Conservation (phyloP, 2,113 vertebrate species). For the Semicossyphus pulcher region DNA sequence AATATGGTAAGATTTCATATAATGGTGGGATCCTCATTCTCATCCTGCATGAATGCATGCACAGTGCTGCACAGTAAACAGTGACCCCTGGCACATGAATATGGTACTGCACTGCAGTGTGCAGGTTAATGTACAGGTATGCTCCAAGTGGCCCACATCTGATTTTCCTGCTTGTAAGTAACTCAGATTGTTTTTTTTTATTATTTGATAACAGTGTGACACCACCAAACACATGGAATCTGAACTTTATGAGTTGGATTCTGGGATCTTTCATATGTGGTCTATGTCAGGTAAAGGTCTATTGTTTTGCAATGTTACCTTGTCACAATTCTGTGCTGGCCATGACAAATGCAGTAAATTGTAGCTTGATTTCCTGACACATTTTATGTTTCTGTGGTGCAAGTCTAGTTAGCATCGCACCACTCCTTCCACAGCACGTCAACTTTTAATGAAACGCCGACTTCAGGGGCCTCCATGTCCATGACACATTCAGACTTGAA, state of each 20-base stretch:
- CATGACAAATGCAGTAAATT: not conserved
- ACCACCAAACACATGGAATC: not conserved
- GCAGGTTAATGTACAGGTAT: not conserved
- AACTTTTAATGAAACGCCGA: no score
- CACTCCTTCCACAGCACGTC: no score
- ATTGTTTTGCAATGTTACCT: not conserved
- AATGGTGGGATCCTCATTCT: not conserved
- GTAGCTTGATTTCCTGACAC: no score
- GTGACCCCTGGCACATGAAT: slow-evolving; percentile 2
- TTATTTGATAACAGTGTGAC: no score
- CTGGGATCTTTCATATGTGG: not conserved
- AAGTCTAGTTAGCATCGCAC: no score
- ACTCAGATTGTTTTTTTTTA: no score
- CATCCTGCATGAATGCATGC: not conserved
- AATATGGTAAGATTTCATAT: not conserved
- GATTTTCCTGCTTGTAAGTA: not conserved
- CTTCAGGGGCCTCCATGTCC: no score
- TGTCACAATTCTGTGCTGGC: not conserved
- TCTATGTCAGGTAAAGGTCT: not conserved
- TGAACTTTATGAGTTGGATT: not conserved
- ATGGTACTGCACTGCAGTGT: not conserved
- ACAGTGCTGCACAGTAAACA: not conserved
- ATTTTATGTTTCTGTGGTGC: no score
- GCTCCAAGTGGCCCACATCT: not conserved
- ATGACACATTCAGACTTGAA: no score